Base-by-base conservation (phyloP, 1,140 invertebrate species). In the Littorina saxatilis region DNA sequence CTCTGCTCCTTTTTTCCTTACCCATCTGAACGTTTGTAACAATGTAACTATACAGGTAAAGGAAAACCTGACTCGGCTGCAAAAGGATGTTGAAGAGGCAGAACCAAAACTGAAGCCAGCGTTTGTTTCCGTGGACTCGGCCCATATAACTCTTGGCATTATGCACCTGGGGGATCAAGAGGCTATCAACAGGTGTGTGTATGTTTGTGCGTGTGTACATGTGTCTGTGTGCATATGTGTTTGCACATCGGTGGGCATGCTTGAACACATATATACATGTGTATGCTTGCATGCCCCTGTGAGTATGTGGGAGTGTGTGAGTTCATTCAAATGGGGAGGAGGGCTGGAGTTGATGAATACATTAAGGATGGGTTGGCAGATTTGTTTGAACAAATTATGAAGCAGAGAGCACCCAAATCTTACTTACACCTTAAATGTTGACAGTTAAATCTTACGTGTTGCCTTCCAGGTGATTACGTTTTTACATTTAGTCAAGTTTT, bases 111-210 rank as follows among this genome's bases (percentile, higher is more conserved):
- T 73, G 40, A 29, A n/a, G 40, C 70, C 70, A 73, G 70, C 70
- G 0, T 73, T 73, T 50, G 43, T 73, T n/a, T 11, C 37, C 1
- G 39, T 73, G 4, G 70, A 73, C 11, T 50, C n/a, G 23, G 39
- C 43, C 3, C 70, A 73, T 17, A 39, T 73, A 5, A 73, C 70
- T 11, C 70, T 73, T 23, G 70, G 23, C 11, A 43, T 73, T 35
- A 73, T 73, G 70, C 70, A 73, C 35, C 70, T 73, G 32, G 20
- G 40, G 47, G 70, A 73, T 50, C 40, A 73, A 0, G 70, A 73
- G 35, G 70, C 70, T 29, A 23, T 73, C 43, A 15, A 39, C 9
- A 73, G 11, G 70, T 73, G 2, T 50, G 40, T 15, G 11, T n/a
- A 3, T 40, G 35, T 43, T 40, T 40, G 20, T 43, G 3, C 68